Base-by-base conservation (phyloP, 2,113 vertebrate genomes). In the Spea multiplicata region DNA sequence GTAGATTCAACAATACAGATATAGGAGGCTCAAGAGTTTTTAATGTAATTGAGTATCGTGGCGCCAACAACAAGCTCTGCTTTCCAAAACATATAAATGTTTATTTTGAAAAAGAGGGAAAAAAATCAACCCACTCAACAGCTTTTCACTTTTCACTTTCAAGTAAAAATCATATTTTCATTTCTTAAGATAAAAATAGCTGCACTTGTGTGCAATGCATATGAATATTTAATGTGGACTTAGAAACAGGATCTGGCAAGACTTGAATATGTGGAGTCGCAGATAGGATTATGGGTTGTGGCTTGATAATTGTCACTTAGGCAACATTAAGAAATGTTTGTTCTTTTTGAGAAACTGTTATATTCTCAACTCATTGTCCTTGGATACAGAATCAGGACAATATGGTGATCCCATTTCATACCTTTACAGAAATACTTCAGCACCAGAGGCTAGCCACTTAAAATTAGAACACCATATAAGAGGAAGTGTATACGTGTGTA, bases 331-430 rank as follows among this genome's bases (percentile, higher is more conserved):
- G 70, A 72, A 71, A 57, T 53, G 48, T 64, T 55, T 78, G 76
- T 78, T 66, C 76, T 72, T 47, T 55, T 59, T 59, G 10, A 59
- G 87, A 50, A 73, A 82, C 83, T 88, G 88, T 89, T 89, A 88
- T 89, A 88, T 92, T 89, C 89, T 89, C 89, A 73, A 16, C 48
- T 88, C 85, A 77, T 59, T 83, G 71, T 59, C 79, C 67, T 75
- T 82, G 81, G 83, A 83, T 85, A 45, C 46, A 52, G 30, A 62
- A 14, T 53, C 46, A 72, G 48, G 30, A 30, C 68, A 55, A n/a
- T 3, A 44, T 44, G 13, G 44, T 73, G 65, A 4, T 64, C 61
- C 4, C 5, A 16, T 30, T 30, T 30, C 30, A 30, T 30, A 30
- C 30, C 2, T 30, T n/a, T n/a, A n/a, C n/a, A n/a, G n/a, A 52